Percentiles rank a stretch among this genome's conserved stretches.
Conservation (phyloP, 2,113 vertebrate species). For the Stegostoma tigrinum region DNA sequence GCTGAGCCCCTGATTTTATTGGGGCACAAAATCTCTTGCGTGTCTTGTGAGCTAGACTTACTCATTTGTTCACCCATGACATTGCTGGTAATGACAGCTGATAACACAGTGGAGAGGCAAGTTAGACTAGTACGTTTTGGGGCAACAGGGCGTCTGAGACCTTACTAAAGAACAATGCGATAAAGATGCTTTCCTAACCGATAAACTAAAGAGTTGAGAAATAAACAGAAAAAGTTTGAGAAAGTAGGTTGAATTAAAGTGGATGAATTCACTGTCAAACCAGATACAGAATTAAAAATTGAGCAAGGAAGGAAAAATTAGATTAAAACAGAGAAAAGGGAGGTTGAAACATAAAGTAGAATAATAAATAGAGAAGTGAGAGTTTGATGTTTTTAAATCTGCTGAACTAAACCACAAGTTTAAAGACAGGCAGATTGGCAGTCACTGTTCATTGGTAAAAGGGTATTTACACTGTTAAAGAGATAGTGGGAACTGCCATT, state of each 20-base stretch:
- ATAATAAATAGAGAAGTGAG: background rate
- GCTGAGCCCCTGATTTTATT: background rate
- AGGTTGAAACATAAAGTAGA: background rate
- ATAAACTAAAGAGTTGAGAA: background rate
- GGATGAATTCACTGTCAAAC: background rate
- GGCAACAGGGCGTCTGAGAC: background rate
- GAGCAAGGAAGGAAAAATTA: background rate
- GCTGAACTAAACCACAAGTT: background rate
- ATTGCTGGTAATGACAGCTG: background rate
- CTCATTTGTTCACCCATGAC: background rate
- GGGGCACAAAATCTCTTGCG: background rate
- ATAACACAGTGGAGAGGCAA: background rate
- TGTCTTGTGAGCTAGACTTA: background rate
- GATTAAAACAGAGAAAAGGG: background rate
- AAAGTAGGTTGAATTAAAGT: background rate
- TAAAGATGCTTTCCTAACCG: background rate
- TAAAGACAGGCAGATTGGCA: background rate
- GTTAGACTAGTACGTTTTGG: too few relatives aligned
- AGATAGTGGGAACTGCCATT: too few relatives aligned
- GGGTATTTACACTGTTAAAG: background rate
- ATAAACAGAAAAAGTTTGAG: background rate
- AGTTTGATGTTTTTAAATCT: background rate
- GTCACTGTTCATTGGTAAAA: background rate
- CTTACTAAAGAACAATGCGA: background rate
- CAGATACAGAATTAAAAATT: background rate